Base-by-base conservation (phyloP, 2,797 vertebrate genomes). In the Lycodopsis pacificus region DNA sequence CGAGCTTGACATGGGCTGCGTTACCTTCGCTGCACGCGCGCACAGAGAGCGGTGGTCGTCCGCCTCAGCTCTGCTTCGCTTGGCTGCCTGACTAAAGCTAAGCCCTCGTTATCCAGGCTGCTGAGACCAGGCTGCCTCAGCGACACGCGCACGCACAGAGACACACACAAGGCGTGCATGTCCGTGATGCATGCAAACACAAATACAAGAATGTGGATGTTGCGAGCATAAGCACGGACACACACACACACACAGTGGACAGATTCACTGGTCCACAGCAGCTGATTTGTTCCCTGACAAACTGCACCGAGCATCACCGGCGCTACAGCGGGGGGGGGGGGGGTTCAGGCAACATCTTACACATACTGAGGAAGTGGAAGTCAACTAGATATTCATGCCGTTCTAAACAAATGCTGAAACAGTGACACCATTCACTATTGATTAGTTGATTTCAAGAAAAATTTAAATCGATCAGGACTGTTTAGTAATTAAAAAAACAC, bases 91-190 rank as follows among this genome's bases (percentile, higher is more conserved):
- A 88, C 89, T 91, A 85, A 91, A 92, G 87, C 92, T 91, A 86
- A 93, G 89, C 90, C 89, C 90, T 84, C 84, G 89, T 92, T 93
- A 92, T 93, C 86, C 91, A 83, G 84, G 88, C 85, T 88, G 86
- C 88, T 78, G 86, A 90, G 87, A 92, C 85, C 86, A 67, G 73
- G 61, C 86, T 79, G 89, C 77, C 77, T 82, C 53, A 77, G 76
- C 63, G 67, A 83, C 78, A 85, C 66, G 71, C 76, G 63, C 76
- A 10, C 44, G 25, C 44, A 48, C 32, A 77, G 58, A 65, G 82
- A 64, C 56, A 66, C 32, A 7, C 32, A 32, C 7, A 34, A n/a
- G n/a, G n/a, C n/a, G n/a, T n/a, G n/a, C 71, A 58, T 66, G 32
- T 34, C 32, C 32, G 7, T 44, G 63, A 82, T 76, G 80, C 84